Base-by-base conservation (phyloP, 2,888 invertebrate genomes). In the Loripinus fragilis region DNA sequence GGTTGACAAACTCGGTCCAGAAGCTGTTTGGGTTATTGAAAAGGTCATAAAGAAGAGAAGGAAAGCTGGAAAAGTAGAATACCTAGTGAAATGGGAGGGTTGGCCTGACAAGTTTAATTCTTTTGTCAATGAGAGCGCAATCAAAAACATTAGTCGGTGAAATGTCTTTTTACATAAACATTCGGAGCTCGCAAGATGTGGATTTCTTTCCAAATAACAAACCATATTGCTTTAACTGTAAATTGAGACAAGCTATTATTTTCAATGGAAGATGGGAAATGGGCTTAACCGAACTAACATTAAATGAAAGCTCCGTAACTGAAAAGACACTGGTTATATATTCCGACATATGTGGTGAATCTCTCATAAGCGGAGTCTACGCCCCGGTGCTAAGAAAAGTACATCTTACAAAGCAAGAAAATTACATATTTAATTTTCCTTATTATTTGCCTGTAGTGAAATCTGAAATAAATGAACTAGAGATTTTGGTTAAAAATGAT, bases 151-250 rank as follows among this genome's bases (percentile, higher is more conserved):
- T n/a, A n/a, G n/a, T n/a, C n/a, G n/a, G n/a, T n/a, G n/a, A 66
- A 38, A 71, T 71, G 71, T 42, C 42, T 23, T 38, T 35, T 52
- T 71, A 33, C 30, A 38, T 71, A 8, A 64, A 64, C 12, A 17
- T 64, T 12, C 15, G 35, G n/a, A 71, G 71, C 35, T 15, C 25
- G n/a, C 28, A 42, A 38, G 25, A 45, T 41, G 10, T n/a, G 10
- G n/a, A 71, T n/a, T 71, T 41, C 30, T 71, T 55, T 64, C 71
- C 71, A 10, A 25, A 41, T 41, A 71, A 71, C 30, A 38, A 38
- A 64, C 42, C 71, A 7, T 64, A 71, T 64, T 10, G 23, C 23
- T 71, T 71, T 64, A 71, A 64, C n/a, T 23, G 17, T 23, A 38
- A 60, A 35, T 71, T 71, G 15, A 25, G n/a, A 12, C 12, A 45